Conservation (phyloP, 2,113 vertebrate species). For the Xerus inauris region DNA sequence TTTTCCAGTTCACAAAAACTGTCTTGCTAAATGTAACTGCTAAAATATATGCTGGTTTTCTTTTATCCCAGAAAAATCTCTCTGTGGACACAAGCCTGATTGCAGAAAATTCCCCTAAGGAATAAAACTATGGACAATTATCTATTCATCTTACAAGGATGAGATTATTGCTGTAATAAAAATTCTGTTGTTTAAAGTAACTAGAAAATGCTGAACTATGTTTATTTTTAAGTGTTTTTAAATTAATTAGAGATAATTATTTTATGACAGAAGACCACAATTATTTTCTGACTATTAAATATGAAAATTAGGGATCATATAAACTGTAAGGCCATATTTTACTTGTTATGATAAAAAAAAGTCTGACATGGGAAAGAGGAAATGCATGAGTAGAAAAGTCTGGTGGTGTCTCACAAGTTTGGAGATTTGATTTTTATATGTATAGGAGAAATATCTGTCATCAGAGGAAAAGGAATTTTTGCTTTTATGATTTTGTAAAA, state of each 20-base stretch:
- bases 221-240: background rate
- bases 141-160: background rate
- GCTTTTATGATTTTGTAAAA: background rate
- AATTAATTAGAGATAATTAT: conserved; percentile 32
- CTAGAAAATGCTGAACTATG: background rate
- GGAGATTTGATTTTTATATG: background rate
- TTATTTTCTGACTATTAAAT: background rate
- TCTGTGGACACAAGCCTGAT: background rate
- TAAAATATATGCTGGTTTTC: background rate
- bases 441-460: background rate
- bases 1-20: background rate
- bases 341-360: background rate
- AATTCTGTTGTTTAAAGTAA: conserved; percentile 36
- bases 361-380: background rate
- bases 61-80: background rate
- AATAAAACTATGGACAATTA: background rate
- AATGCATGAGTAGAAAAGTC: background rate
- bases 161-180: conserved; percentile 51
- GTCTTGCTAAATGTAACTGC: background rate
- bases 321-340: background rate
- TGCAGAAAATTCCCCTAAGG: background rate
- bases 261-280: background rate
- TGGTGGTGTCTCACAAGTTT: background rate
- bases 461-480: background rate
- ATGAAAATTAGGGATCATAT: background rate